Conservation (phyloP, 2,888 invertebrate species). For the Epinotia brunnichana region DNA sequence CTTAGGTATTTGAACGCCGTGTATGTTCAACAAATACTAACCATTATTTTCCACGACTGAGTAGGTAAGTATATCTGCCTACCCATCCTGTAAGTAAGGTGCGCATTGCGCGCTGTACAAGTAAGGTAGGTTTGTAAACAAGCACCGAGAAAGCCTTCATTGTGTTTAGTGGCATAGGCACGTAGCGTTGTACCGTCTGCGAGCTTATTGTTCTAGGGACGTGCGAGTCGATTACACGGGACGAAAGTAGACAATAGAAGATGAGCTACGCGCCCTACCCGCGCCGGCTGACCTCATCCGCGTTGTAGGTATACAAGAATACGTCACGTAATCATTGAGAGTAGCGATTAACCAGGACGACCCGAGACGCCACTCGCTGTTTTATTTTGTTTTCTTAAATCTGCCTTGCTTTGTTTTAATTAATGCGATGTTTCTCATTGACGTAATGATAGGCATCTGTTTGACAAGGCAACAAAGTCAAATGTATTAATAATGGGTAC, state of each 20-base stretch:
- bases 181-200: conserved; percentile 6
- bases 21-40: too few relatives aligned
- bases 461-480: too few relatives aligned
- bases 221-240: conserved; percentile 23
- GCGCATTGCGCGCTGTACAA: not conserved
- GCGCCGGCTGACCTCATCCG: not conserved
- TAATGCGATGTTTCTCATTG: too few relatives aligned
- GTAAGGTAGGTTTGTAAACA: conserved; percentile 3
- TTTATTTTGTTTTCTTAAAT: not conserved
- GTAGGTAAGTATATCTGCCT: too few relatives aligned
- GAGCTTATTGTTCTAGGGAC: conserved; percentile 15
- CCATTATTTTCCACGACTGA: too few relatives aligned
- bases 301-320: not conserved
- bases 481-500: too few relatives aligned
- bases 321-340: not conserved
- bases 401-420: not conserved
- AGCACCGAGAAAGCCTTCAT: conserved; percentile 8
- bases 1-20: too few relatives aligned
- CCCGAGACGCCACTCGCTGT: not conserved
- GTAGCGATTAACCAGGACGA: not conserved
- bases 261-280: not conserved
- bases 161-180: conserved; percentile 18
- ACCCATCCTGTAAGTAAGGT: not conserved
- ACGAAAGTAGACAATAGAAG: conserved; percentile 19
- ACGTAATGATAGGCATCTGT: too few relatives aligned